phyloP scores from a whole-genome alignment of 2,797 vertebrate genomes.

The Molothrus aeneus region DNA sequence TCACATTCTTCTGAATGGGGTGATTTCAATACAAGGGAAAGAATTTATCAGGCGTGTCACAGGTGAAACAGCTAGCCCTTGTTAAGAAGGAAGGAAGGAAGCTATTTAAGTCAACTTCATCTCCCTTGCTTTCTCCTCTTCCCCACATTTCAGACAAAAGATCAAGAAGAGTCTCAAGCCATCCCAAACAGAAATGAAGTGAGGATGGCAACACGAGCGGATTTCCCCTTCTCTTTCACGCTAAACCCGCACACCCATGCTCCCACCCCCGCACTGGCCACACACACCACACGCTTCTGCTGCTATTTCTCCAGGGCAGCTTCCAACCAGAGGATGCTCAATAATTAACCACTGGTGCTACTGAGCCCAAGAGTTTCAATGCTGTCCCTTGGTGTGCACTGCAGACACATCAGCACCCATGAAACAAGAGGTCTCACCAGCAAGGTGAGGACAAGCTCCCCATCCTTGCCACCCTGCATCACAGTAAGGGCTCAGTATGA shows the following conservation, averaged over 20 bases:
- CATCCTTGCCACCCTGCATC: background rate
- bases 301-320: background rate
- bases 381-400: background rate
- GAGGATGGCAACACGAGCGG: rapidly evolving
- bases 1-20: rapidly evolving
- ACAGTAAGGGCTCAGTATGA: background rate
- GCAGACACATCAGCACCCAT: background rate
- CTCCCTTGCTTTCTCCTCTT: background rate
- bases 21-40: rapidly evolving
- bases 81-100: background rate
- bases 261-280: rapidly evolving
- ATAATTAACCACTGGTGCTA: background rate
- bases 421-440: background rate
- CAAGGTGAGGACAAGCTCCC: background rate
- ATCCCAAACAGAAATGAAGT: background rate
- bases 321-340: background rate
- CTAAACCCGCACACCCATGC: background rate
- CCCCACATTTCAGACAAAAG: background rate
- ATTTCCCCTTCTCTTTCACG: background rate
- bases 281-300: background rate
- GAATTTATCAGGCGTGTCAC: background rate
- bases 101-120: background rate
- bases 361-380: rapidly evolving
- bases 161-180: background rate
- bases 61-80: background rate